These are phyloP conservation scores for Pagetopsis macropterus DNA, from an alignment of 2,797 vertebrate genomes.

Conservation along the genomic window DNA sequence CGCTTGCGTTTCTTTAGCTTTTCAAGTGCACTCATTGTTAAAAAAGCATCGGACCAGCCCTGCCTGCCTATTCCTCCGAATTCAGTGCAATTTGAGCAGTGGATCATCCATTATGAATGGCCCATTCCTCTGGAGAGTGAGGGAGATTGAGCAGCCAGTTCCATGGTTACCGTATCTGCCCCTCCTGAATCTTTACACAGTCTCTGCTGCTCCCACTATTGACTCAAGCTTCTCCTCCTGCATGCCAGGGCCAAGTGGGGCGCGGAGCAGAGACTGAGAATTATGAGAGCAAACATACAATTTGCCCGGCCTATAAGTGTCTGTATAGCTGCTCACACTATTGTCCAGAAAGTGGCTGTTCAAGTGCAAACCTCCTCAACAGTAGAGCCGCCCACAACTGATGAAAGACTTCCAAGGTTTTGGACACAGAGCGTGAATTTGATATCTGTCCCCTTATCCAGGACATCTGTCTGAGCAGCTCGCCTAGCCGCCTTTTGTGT, in stretches of 20 bases:
- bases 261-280: slow-evolving; percentile 24
- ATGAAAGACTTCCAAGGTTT: not conserved
- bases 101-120: slow-evolving; percentile 79
- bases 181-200: slow-evolving; percentile 40
- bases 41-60: slow-evolving; percentile 40
- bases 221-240: slow-evolving; percentile 52
- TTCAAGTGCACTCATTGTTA: slow-evolving; percentile 46
- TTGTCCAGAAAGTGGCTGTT: slow-evolving; percentile 14
- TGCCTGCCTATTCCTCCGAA: slow-evolving; percentile 45
- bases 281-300: slow-evolving; percentile 35
- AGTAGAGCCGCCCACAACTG: not conserved
- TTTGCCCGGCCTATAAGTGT: slow-evolving; percentile 39
- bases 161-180: slow-evolving; percentile 60
- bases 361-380: slow-evolving; percentile 3
- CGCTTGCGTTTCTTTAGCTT: slow-evolving; percentile 44
- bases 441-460: slow-evolving; percentile 16
- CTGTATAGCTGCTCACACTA: slow-evolving; percentile 2
- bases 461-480: slow-evolving; percentile 29
- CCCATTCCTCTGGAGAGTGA: slow-evolving; percentile 61
- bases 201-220: slow-evolving; percentile 41
- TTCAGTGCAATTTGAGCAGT: slow-evolving; percentile 55
- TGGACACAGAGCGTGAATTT: slow-evolving; percentile 6
- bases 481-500: slow-evolving; percentile 7
- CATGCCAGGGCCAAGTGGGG: slow-evolving; percentile 32
- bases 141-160: slow-evolving; percentile 46